These are phyloP conservation scores for Elysia crispata DNA, from an alignment of 2,888 invertebrate species.

Conservation along the genomic window DNA sequence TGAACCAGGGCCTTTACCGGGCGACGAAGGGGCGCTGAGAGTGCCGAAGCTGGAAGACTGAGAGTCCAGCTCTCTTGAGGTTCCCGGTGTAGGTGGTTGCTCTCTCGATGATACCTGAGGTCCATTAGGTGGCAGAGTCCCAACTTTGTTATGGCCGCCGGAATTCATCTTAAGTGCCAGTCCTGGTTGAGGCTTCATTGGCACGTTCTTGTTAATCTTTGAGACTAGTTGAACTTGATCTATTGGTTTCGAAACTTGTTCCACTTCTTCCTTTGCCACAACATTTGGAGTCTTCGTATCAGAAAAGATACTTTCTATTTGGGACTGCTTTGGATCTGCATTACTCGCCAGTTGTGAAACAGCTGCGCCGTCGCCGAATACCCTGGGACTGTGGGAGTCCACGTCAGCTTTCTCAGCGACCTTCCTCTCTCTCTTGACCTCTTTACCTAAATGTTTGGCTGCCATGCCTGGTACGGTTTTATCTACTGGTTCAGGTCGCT, in stretches of 20 bases:
- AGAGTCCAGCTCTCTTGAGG: background rate
- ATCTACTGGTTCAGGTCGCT: background rate
- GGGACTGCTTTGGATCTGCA: background rate
- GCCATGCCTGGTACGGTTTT: background rate
- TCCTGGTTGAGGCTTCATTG: background rate
- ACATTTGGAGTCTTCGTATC: background rate
- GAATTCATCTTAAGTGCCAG: background rate
- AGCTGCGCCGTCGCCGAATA: too few relatives aligned
- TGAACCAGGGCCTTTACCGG: background rate
- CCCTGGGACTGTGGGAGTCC: too few relatives aligned
- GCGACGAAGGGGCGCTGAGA: background rate
- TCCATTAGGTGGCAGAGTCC: too few relatives aligned
- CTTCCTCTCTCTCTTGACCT: background rate
- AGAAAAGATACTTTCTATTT: background rate
- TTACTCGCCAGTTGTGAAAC: too few relatives aligned
- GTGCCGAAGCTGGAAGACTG: background rate
- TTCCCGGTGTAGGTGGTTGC: too few relatives aligned
- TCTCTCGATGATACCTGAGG: too few relatives aligned
- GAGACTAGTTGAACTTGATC: background rate
- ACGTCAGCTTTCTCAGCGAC: background rate
- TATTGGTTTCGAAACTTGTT: background rate
- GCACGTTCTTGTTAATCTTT: background rate
- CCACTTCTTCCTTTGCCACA: too few relatives aligned
- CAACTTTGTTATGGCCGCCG: too few relatives aligned
- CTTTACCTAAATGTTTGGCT: background rate